Evolutionary conservation across 2,888 invertebrate species (phyloP), one percentile per base, ranked within the genome.

Genomic region (Sinelater perroti): DNA sequence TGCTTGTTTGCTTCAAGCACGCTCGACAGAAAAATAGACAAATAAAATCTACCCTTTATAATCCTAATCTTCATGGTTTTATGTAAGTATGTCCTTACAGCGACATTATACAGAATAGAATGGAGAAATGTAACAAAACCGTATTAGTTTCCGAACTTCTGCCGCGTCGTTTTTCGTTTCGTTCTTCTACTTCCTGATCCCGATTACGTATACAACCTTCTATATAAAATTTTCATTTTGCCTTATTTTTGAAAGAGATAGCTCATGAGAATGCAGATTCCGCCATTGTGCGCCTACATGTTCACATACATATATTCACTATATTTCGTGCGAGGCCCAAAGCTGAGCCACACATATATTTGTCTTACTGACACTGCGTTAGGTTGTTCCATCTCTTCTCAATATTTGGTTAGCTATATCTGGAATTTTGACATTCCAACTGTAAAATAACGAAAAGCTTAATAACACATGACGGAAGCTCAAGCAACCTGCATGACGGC

Each of bases 391-490:
- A 14, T 7, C 13, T 26, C 18, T 14, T 17, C 11, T 7, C n/a
- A 28, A 46, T 40, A 8, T 38, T 20, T 21, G n/a, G 13, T 24
- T 40, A 40, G n/a, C 10, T 14, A 24, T 2, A 14, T n/a, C n/a
- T 1, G 24, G 28, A 18, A 40, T 40, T 14, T 24, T 7, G 14
- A 13, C 14, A 24, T 21, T 40, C 8, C 14, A 14, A 14, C 24
- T 21, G 40, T 40, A 16, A 40, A 40, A 40, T 40, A 11, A 7
- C 18, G 21, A 46, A 31, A 42, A 44, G 11, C 5, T 10, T 46
- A 46, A 46, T 46, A 30, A 46, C 18, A 46, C 11, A 31, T 30
- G 20, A 31, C 45, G 31, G 13, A 31, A 46, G 45, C 31, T 46
- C 17, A n/a, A n/a, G n/a, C n/a, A 46, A 18, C 14, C 20, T 46